phyloP scores from a whole-genome alignment of 1,140 invertebrate species.

The Bombus terrestris region DNA sequence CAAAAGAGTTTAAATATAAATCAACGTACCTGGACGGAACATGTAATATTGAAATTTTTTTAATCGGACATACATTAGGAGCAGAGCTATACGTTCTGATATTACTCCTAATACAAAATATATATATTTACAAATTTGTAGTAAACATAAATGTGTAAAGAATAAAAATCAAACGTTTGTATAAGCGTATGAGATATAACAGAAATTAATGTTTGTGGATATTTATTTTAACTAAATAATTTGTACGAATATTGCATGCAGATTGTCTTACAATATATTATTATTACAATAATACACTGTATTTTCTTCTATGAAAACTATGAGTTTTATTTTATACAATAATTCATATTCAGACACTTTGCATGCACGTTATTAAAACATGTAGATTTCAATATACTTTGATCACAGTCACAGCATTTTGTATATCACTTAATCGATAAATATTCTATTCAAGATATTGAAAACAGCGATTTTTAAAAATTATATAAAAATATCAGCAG shows the following conservation, averaged over 20 bases:
- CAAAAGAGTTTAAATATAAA: slow-evolving; percentile 34
- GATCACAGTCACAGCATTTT: slow-evolving; percentile 61
- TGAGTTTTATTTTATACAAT: slow-evolving; percentile 40
- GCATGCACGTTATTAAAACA: slow-evolving; percentile 14
- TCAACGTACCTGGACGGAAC: slow-evolving; percentile 55
- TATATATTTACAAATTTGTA: slow-evolving; percentile 59
- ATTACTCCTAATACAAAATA: slow-evolving; percentile 33
- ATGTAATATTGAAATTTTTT: slow-evolving; percentile 32
- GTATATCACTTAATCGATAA: slow-evolving; percentile 45
- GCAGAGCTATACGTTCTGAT: slow-evolving; percentile 22
- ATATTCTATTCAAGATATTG: slow-evolving; percentile 37
- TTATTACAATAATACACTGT: slow-evolving; percentile 15
- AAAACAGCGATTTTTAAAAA: slow-evolving; percentile 11
- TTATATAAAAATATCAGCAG: slow-evolving; percentile 28
- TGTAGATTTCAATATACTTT: slow-evolving; percentile 45
- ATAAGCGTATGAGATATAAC: slow-evolving; percentile 44
- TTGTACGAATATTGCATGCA: slow-evolving; percentile 43
- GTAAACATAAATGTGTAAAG: slow-evolving; percentile 44
- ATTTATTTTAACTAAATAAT: slow-evolving; percentile 39
- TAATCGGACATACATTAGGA: background rate
- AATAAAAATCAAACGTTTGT: slow-evolving; percentile 41
- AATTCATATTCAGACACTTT: slow-evolving; percentile 33
- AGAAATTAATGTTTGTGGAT: slow-evolving; percentile 27
- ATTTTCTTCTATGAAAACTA: slow-evolving; percentile 17
- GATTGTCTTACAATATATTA: slow-evolving; percentile 22